phyloP scores from a whole-genome alignment of 53 echinoderm and acorn worm genomes.

The Paelopatides confundens region DNA sequence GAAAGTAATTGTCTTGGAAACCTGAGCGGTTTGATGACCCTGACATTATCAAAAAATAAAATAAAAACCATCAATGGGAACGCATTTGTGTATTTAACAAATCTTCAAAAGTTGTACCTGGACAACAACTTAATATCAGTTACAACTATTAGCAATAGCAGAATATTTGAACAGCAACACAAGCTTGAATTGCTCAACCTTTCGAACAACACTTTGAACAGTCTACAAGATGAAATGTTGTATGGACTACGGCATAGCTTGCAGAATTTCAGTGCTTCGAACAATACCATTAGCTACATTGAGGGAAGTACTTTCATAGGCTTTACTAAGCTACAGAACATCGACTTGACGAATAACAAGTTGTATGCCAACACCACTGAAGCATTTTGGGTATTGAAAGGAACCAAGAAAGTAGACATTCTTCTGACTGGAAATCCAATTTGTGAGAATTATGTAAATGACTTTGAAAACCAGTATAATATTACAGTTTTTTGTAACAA shows the following conservation, averaged over 20 bases:
- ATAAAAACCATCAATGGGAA: neutral
- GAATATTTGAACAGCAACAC: neutral
- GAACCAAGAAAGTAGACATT: neutral
- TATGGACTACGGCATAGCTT: neutral
- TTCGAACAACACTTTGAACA: neutral
- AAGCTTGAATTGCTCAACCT: neutral
- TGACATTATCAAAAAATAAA: conserved; percentile 9
- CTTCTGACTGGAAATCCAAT: conserved; percentile 10
- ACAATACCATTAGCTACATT: neutral
- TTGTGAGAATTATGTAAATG: conserved; percentile 28
- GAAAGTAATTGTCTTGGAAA: neutral
- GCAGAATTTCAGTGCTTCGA: neutral
- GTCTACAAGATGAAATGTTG: neutral
- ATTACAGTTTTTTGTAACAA: neutral
- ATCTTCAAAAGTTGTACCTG: neutral
- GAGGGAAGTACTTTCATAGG: neutral
- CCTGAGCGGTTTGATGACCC: neutral
- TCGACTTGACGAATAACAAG: conserved; percentile 3
- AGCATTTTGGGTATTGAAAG: neutral
- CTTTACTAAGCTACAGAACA: neutral
- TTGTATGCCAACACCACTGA: neutral
- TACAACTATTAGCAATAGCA: neutral
- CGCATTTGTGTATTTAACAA: neutral
- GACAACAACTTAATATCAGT: neutral
- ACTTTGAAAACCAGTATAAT: neutral